Evolutionary conservation across 2,113 vertebrate genomes (phyloP).

Genomic region (Calypte anna): DNA sequence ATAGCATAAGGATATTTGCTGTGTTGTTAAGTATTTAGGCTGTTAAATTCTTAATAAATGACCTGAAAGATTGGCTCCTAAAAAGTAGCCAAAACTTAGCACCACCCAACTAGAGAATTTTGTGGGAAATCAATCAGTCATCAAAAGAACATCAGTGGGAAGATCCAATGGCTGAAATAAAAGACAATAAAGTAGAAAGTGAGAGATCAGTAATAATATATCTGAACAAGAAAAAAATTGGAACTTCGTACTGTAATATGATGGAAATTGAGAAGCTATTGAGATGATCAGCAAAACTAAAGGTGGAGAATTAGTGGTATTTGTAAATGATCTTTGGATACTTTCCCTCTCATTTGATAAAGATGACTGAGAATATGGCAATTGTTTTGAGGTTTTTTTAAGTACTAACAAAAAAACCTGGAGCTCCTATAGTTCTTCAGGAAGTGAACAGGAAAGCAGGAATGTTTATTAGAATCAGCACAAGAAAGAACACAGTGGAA

Average conservation of each 20-base stretch:
- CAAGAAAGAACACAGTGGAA: background rate
- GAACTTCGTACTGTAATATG: background rate
- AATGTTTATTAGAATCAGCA: background rate
- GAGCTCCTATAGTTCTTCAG: background rate
- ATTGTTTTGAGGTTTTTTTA: background rate
- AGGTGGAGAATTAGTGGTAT: background rate
- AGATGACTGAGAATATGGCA: background rate
- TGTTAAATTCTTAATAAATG: background rate
- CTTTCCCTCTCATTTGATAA: background rate
- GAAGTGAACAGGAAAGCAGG: background rate
- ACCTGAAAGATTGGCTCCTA: background rate
- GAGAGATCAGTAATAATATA: background rate
- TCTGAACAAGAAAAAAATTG: background rate
- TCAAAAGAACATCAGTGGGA: background rate
- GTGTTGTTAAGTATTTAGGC: background rate
- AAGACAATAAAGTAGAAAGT: background rate
- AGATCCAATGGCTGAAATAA: background rate
- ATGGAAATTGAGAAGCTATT: background rate
- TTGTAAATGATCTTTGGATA: background rate
- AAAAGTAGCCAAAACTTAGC: background rate
- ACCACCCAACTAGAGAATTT: background rate
- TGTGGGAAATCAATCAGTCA: background rate
- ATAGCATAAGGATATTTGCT: background rate
- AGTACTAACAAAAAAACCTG: background rate
- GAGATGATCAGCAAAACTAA: background rate